phyloP scores from a whole-genome alignment of 2,113 vertebrate genomes.

The Tragulus kanchil region DNA sequence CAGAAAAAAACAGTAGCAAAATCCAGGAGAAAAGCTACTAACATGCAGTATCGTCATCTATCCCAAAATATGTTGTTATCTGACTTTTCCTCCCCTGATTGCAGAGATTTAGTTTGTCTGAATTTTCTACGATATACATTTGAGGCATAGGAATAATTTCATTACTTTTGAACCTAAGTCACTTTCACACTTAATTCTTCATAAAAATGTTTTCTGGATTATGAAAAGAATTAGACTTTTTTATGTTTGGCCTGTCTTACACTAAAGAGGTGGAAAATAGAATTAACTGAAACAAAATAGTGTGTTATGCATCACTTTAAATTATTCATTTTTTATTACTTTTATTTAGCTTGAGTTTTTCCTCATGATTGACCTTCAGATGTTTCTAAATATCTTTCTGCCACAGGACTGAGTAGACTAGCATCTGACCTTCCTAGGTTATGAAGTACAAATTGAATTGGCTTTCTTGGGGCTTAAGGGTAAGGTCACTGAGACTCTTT shows the following conservation, averaged over 20 bases:
- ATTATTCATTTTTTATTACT: slow-evolving; percentile 76
- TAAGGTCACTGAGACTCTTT: slow-evolving; percentile 41
- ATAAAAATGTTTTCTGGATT: slow-evolving; percentile 72
- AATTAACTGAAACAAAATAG: slow-evolving; percentile 80
- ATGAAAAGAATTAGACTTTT: slow-evolving; percentile 78
- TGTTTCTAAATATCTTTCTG: slow-evolving; percentile 56
- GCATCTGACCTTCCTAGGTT: background rate
- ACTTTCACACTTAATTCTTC: slow-evolving; percentile 83
- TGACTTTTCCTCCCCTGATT: slow-evolving; percentile 1
- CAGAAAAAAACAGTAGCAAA: background rate
- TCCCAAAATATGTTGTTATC: background rate
- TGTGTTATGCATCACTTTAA: slow-evolving; percentile 68
- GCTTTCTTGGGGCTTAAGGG: background rate
- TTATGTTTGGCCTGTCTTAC: slow-evolving; percentile 73
- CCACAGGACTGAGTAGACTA: background rate
- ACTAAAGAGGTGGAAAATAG: slow-evolving; percentile 77
- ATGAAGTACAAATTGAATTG: slow-evolving; percentile 51
- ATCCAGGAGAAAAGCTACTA: background rate
- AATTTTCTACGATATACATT: slow-evolving; percentile 57
- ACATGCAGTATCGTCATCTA: background rate
- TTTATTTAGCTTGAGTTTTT: slow-evolving; percentile 62
- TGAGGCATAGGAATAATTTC: slow-evolving; percentile 64
- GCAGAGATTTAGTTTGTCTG: slow-evolving; percentile 38
- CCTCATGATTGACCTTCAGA: slow-evolving; percentile 73
- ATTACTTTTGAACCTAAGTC: slow-evolving; percentile 75